Conservation (phyloP, 1,140 invertebrate species). For the Papilio glaucus region DNA sequence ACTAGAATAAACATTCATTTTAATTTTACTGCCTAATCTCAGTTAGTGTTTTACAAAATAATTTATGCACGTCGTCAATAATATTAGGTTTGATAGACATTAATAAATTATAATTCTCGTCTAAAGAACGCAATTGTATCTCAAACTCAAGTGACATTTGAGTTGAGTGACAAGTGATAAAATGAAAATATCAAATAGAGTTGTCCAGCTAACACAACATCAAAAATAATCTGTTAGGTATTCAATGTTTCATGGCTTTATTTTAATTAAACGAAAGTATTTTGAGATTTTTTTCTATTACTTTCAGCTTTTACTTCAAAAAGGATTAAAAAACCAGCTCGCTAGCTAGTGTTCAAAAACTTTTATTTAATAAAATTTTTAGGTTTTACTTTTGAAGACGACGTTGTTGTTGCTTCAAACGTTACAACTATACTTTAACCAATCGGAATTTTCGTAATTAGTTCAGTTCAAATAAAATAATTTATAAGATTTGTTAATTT, state of each 20-base stretch:
- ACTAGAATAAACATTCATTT: slow-evolving; percentile 5
- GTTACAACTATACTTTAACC: background rate
- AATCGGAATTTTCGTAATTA: background rate
- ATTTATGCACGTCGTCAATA: background rate
- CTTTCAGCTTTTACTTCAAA: too few species aligned
- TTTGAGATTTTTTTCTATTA: too few species aligned
- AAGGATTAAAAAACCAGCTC: too few species aligned
- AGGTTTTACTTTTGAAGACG: background rate
- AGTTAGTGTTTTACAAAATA: background rate
- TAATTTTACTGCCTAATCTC: background rate
- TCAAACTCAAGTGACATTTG: slow-evolving; percentile 15
- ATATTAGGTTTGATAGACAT: slow-evolving; percentile 8
- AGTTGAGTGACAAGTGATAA: background rate
- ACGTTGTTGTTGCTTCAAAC: background rate
- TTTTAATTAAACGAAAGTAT: too few species aligned
- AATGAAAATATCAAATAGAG: background rate
- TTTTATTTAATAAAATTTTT: too few species aligned
- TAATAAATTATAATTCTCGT: background rate
- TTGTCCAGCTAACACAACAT: too few species aligned
- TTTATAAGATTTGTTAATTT: background rate
- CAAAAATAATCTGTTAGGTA: too few species aligned
- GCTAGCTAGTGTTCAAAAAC: too few species aligned
- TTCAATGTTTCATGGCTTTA: too few species aligned
- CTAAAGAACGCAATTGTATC: background rate
- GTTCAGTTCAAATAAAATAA: background rate